Percentiles rank a stretch among this genome's conserved stretches.
These are phyloP conservation scores for Aplodontia rufa DNA, from an alignment of 2,113 vertebrate species.

Conservation along the genomic window DNA sequence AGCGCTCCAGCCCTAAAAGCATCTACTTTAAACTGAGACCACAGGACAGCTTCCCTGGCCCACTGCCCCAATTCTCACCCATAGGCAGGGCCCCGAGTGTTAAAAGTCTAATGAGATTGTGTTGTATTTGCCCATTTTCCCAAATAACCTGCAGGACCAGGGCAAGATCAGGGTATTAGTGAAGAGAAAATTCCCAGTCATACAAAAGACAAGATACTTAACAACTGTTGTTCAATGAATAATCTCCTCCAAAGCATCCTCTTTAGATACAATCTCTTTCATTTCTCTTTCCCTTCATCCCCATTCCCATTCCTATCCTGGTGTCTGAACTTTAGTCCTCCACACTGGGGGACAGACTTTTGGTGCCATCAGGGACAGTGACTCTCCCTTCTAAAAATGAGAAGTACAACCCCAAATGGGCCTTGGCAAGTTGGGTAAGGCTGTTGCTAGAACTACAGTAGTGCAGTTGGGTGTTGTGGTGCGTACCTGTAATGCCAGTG, in stretches of 20 bases:
- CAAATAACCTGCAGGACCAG: background rate
- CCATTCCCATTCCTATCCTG: background rate
- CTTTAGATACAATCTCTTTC: background rate
- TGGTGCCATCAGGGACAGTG: conserved; percentile 66
- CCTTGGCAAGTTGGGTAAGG: conserved; percentile 70
- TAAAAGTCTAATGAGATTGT: background rate
- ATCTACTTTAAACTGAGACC: background rate
- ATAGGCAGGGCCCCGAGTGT: background rate
- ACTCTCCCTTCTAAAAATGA: conserved; percentile 56
- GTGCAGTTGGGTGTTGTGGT: conserved; percentile 4
- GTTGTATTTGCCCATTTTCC: background rate
- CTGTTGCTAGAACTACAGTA: conserved; percentile 78
- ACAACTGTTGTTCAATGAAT: background rate
- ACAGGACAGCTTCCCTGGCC: background rate
- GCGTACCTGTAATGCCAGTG: no score
- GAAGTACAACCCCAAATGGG: conserved; percentile 63
- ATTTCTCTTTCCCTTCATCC: conserved; percentile 58
- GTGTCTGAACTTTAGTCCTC: conserved; percentile 41
- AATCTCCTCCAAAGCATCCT: conserved; percentile 19
- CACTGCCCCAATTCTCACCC: background rate
- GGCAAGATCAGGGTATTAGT: background rate
- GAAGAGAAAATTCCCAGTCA: background rate
- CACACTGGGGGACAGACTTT: background rate
- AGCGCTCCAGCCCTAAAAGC: no score
- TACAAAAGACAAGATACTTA: background rate